Percentiles rank a stretch among this genome's conserved stretches.
These are phyloP conservation scores for Hippopotamus amphibius DNA, from an alignment of 2,113 vertebrate species.

Conservation along the genomic window DNA sequence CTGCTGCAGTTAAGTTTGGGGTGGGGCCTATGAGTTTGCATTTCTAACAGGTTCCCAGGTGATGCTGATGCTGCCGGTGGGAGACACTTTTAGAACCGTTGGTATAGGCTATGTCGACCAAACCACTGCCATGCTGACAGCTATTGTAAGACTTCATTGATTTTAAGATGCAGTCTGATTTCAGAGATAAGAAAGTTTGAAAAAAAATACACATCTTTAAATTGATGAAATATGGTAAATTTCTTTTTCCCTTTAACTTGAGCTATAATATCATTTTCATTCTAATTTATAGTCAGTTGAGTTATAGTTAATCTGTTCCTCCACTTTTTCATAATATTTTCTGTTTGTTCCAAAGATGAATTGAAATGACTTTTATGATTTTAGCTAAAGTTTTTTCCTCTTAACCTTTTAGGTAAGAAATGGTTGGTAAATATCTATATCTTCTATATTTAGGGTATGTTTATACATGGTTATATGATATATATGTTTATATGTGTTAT, in stretches of 20 bases:
- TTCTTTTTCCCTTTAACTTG: slow-evolving; percentile 24
- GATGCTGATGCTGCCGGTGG: background rate
- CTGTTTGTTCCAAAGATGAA: background rate
- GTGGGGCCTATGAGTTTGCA: background rate
- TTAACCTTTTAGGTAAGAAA: background rate
- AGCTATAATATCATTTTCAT: slow-evolving; percentile 47
- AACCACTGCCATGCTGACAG: background rate
- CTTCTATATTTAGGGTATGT: background rate
- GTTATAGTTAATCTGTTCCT: slow-evolving; percentile 28
- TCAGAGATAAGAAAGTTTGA: slow-evolving; percentile 49
- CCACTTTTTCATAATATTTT: background rate
- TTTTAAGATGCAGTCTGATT: slow-evolving; percentile 47
- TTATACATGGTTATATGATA: background rate
- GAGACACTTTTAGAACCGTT: background rate
- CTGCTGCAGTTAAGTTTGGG: background rate
- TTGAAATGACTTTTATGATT: background rate
- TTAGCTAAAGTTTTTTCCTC: slow-evolving; percentile 12
- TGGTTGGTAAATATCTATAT: background rate
- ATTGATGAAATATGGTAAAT: slow-evolving; percentile 38
- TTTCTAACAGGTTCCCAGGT: background rate
- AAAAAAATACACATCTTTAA: slow-evolving; percentile 6
- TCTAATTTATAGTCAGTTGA: slow-evolving; percentile 2
- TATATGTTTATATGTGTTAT: background rate
- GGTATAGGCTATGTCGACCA: background rate
- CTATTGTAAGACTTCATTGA: background rate